A percentile compares a stretch with the other conserved stretches of the same genome.
Evolutionary conservation across 2,113 vertebrate genomes (phyloP).

Genomic region (Malurus elegans): DNA sequence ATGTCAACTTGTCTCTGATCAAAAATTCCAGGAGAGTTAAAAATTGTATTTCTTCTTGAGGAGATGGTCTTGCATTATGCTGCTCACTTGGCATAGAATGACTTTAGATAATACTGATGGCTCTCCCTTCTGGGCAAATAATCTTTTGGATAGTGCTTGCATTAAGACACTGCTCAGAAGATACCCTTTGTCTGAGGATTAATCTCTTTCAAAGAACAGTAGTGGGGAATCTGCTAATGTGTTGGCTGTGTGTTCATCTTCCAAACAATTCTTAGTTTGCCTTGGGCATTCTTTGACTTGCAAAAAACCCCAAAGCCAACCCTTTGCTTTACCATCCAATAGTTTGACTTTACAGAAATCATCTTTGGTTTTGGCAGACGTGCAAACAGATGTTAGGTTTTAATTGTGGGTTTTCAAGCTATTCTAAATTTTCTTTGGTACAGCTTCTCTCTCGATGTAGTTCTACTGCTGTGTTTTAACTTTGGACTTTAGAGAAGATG

Average conservation of each 20-base stretch:
- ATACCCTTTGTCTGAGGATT: background rate
- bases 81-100: background rate
- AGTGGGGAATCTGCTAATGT: background rate
- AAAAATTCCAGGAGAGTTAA: background rate
- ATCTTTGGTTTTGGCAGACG: background rate
- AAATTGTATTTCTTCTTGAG: background rate
- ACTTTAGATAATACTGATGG: background rate
- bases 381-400: background rate
- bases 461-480: background rate
- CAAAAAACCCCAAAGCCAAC: background rate
- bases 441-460: background rate
- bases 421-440: background rate
- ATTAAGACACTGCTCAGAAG: background rate
- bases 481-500: background rate
- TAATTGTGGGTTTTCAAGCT: background rate
- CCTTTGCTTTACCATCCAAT: background rate
- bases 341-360: background rate
- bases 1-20: background rate
- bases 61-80: background rate
- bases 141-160: background rate
- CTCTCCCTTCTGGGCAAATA: background rate
- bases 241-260: background rate
- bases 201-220: background rate
- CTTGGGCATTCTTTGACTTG: background rate
- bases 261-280: background rate